A percentile compares a stretch with the other conserved stretches of the same genome.
Conservation (phyloP, 2,113 vertebrate genomes). For the Psephotus haematonotus region DNA sequence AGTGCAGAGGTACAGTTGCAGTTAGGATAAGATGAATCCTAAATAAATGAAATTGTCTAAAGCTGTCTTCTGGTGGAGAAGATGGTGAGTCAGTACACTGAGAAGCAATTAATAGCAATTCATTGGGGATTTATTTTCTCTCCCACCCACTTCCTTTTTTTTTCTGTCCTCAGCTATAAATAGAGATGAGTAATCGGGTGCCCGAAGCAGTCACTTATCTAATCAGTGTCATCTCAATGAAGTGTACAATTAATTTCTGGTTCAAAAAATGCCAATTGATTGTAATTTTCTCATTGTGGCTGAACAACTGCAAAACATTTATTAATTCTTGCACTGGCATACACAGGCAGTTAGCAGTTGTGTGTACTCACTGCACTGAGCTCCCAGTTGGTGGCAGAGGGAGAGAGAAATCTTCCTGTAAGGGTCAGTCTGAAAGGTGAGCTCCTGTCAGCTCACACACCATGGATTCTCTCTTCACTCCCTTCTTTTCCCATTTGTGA, state of each 20-base stretch:
- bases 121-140: background rate
- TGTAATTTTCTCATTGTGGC: background rate
- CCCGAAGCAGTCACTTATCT: conserved; percentile 4
- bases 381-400: background rate
- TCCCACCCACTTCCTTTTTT: background rate
- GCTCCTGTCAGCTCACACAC: background rate
- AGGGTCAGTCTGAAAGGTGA: background rate
- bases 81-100: background rate
- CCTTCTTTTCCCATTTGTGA: background rate
- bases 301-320: background rate
- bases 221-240: background rate
- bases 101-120: background rate
- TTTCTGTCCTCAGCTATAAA: conserved; percentile 7
- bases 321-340: background rate
- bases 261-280: conserved; percentile 3
- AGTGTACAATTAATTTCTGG: background rate
- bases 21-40: background rate
- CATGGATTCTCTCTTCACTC: background rate
- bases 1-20: background rate
- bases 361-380: background rate
- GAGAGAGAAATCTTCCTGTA: background rate
- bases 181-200: background rate
- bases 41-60: background rate
- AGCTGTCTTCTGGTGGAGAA: background rate
- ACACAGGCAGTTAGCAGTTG: background rate